These are phyloP conservation scores for Apis mellifera DNA, from an alignment of 1,140 invertebrate species.

Conservation along the genomic window DNA sequence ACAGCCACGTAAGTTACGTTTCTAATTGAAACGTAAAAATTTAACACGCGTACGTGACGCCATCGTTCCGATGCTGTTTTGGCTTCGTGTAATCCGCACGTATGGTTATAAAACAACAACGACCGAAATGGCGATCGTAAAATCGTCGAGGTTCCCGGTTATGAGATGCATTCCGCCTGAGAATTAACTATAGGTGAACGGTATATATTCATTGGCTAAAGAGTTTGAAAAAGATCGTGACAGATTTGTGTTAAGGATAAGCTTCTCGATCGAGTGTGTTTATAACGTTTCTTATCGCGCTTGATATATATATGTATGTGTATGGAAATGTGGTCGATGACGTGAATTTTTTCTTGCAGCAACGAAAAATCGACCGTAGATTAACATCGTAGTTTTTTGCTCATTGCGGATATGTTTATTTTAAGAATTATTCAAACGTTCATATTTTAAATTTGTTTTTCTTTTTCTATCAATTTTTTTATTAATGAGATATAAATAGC, in stretches of 20 bases:
- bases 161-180: neutral
- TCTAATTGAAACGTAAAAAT: slow-evolving; percentile 75
- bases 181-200: neutral
- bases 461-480: too few relatives aligned
- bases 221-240: neutral
- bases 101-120: slow-evolving; percentile 62
- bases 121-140: slow-evolving; percentile 57
- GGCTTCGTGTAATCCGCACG: slow-evolving; percentile 61
- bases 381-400: too few relatives aligned
- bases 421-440: too few relatives aligned
- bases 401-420: too few relatives aligned
- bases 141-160: slow-evolving; percentile 39
- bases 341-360: too few relatives aligned
- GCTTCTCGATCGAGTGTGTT: too few relatives aligned
- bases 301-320: too few relatives aligned
- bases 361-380: too few relatives aligned
- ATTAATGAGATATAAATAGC: too few relatives aligned
- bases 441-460: too few relatives aligned
- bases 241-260: neutral
- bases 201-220: neutral
- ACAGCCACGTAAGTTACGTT: slow-evolving; percentile 16
- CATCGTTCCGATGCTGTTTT: slow-evolving; percentile 45
- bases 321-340: neutral
- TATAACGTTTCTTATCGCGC: neutral
- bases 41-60: slow-evolving; percentile 55